Evolutionary conservation across 2,113 vertebrate genomes (phyloP), one percentile per base, ranked within the genome.

Genomic region (Syngnathus scovelli): DNA sequence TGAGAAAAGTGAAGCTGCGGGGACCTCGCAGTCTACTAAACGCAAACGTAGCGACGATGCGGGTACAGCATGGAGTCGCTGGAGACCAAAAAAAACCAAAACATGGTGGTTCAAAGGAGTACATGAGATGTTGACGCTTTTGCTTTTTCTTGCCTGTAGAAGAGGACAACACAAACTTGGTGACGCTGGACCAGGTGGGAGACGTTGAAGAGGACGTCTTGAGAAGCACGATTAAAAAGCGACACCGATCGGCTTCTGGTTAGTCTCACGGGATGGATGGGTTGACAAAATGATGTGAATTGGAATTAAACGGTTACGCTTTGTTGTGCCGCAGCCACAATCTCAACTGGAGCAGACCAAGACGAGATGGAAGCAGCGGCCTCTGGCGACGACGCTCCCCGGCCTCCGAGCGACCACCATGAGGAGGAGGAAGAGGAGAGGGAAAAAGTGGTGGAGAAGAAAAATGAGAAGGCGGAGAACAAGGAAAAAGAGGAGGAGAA

Each of bases 141-240:
- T 41, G 60, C 51, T 39, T 49, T n/a, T 62, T 18, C 27, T 64
- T 66, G 33, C 19, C 3, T 49, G 19, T 64, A 80, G 81, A 80
- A 80, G 81, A 80, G 15, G 72, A 76, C 27, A 51, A 16, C 6
- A 0, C 54, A 38, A 64, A 27, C 63, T 75, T 80, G 52, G 81
- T 82, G 58, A 79, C 71, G 0, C 55, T 80, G 0, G 84, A 86
- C 2, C 74, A 86, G 55, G 81, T 83, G 41, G 73, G 61, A 61
- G 78, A 73, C 6, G 66, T 27, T 1, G 77, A 71, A 3, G 74
- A 72, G 19, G 69, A 71, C 60, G 2, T 16, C 58, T 33, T 52
- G 69, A 58, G n/a, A 2, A 3, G 15, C 54, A n/a, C 5, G 2
- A 13, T 12, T 12, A n/a, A 44, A 21, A 78, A 66, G 70, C 76